Evolutionary conservation across 2,113 vertebrate genomes (phyloP), one percentile per base, ranked within the genome.

Genomic region (Phasianus colchicus): DNA sequence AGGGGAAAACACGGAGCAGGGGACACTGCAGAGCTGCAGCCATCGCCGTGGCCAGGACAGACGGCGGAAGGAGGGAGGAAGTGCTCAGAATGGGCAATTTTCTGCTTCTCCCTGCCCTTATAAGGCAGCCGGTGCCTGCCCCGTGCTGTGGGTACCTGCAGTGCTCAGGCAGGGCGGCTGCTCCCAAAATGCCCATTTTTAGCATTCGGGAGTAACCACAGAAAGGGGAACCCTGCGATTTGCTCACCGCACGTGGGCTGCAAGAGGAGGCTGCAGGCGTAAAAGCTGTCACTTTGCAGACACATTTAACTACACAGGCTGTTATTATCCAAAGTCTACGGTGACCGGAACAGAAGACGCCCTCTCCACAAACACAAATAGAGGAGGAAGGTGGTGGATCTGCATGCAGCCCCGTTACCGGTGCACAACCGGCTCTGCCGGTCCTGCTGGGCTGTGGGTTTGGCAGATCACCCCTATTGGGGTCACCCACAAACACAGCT

Each of bases 141-240:
- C 82, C 34, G 1, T 17, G 0, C 18, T 38, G 20, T 63, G 30
- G 50, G 52, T 54, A 54, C 27, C 52, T 54, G 52, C 8, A 9
- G 52, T 10, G 27, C 52, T 10, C 2, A 13, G 52, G 52, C 14
- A 54, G 52, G 52, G 52, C 52, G 52, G 52, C 52, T 83, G 30
- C 2, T 7, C 87, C 90, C 80, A 1, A 87, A 94, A 1, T 21
- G 9, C 58, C 32, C 45, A 2, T 66, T 27, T n/a, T n/a, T 18
- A 18, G 40, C 14, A 47, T 10, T 1, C 0, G 3, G 20, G 27
- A 47, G 55, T 27, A 85, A n/a, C 76, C 34, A 2, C 32, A 3
- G 92, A 72, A 72, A 12, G 0, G 7, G 55, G 71, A 94, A 54
- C 11, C 29, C 80, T 92, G 91, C 91, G 89, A 97, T 97, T 96